These are phyloP conservation scores for Coenobita brevimanus DNA, from an alignment of 1,140 invertebrate species.

Conservation along the genomic window DNA sequence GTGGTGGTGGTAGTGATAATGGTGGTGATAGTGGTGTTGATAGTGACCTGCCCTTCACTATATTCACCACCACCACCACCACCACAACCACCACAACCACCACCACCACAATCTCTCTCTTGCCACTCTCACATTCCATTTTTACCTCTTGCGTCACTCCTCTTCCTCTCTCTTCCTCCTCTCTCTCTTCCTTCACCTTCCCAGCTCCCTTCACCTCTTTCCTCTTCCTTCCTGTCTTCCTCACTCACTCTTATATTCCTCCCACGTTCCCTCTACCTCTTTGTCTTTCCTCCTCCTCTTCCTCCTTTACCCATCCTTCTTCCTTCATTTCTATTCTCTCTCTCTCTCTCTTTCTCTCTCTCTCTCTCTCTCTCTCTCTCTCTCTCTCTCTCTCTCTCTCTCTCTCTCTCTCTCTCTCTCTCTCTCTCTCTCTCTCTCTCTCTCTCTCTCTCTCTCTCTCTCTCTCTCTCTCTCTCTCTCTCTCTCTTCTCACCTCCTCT, in stretches of 20 bases:
- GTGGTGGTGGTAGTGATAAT: no score
- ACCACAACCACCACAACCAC: no score
- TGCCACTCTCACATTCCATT: neutral
- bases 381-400: neutral
- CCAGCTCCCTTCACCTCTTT: neutral
- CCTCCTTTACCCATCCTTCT: neutral
- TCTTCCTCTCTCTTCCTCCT: neutral
- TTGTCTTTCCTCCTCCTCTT: neutral
- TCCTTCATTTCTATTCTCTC: neutral
- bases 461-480: no score
- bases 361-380: neutral
- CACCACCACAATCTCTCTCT: no score
- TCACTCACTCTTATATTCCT: neutral
- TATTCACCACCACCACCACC: no score
- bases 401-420: neutral
- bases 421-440: neutral
- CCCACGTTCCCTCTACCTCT: neutral
- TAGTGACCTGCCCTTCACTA: no score
- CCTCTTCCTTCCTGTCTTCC: neutral
- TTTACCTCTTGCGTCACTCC: neutral
- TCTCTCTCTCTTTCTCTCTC: neutral
- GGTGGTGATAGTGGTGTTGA: no score
- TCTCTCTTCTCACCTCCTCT: no score
- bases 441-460: neutral
- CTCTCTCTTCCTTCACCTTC: neutral